Evolutionary conservation across 1,140 invertebrate species (phyloP), one percentile per base, ranked within the genome.

Genomic region (Dermatophagoides farinae): DNA sequence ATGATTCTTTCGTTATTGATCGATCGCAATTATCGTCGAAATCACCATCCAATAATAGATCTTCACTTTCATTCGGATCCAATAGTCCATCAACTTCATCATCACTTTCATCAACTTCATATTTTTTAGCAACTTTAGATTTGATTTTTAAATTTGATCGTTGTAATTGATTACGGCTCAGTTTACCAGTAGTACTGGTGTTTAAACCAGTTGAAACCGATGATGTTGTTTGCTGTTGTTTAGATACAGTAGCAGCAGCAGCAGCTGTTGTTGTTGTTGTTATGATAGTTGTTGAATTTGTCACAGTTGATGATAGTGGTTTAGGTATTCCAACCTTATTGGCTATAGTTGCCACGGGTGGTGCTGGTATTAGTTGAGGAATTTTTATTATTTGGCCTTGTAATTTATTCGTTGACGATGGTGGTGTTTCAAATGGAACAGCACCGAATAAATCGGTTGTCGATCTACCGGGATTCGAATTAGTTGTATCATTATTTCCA

Each of bases 51-150:
- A 59, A 39, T 18, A 62, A 31, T 31, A 38, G 6, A 14, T 55
- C 53, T n/a, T 55, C 38, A 23, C 25, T 23, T 12, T 50, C 47
- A 50, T 50, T 50, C 22, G 47, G 47, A 50, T 50, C 47, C 4
- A 60, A 18, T 11, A 64, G 38, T 14, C 60, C 62, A 40, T 64
- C 62, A n/a, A 64, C 44, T 18, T 64, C 62, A 38, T 64, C 62
- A 46, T 64, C 62, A 39, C 22, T 39, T 40, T 61, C 62, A 46
- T 64, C 62, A 37, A 64, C 62, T 53, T 64, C 61, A 25, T 64
- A 64, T 12, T 52, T 53, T 54, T 64, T 64, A 1, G 46, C 53
- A 9, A 43, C 44, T 61, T 60, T 61, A 1, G 59, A 60, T 38
- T 50, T 53, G 5, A 43, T n/a, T 40, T 44, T 54, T 43, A 18